A percentile compares a stretch with the other conserved stretches of the same genome.
phyloP scores from a whole-genome alignment of 2,113 vertebrate species.

The Pituophis catenifer region DNA sequence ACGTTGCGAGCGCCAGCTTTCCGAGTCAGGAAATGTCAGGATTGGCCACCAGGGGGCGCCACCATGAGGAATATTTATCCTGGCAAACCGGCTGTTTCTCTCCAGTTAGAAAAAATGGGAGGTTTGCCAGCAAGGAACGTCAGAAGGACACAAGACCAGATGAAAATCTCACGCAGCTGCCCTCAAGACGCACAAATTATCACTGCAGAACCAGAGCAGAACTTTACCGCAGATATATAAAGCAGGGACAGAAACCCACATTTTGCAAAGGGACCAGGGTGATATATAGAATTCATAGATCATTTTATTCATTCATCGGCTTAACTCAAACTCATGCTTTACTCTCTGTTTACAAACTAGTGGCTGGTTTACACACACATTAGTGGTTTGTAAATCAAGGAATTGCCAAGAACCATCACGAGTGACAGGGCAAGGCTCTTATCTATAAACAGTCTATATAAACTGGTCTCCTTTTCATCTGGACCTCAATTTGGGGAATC shows the following conservation, averaged over 20 bases:
- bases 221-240: not conserved
- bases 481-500: not conserved
- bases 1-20: rapidly evolving
- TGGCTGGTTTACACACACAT: too few species aligned
- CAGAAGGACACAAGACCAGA: too few species aligned
- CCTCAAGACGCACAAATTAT: not conserved
- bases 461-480: not conserved
- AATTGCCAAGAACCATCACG: too few species aligned
- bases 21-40: not conserved
- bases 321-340: too few species aligned
- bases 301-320: too few species aligned
- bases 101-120: not conserved
- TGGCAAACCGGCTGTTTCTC: not conserved
- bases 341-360: too few species aligned
- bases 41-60: not conserved
- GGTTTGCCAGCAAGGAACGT: too few species aligned
- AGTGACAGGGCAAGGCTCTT: too few species aligned
- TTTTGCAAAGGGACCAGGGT: not conserved
- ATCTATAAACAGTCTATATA: too few species aligned
- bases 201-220: not conserved
- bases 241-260: not conserved
- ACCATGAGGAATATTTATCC: not conserved
- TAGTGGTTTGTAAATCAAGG: too few species aligned
- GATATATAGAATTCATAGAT: too few species aligned
- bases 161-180: not conserved